Conservation (phyloP, 2,797 vertebrate genomes). For the Amniataba percoides region DNA sequence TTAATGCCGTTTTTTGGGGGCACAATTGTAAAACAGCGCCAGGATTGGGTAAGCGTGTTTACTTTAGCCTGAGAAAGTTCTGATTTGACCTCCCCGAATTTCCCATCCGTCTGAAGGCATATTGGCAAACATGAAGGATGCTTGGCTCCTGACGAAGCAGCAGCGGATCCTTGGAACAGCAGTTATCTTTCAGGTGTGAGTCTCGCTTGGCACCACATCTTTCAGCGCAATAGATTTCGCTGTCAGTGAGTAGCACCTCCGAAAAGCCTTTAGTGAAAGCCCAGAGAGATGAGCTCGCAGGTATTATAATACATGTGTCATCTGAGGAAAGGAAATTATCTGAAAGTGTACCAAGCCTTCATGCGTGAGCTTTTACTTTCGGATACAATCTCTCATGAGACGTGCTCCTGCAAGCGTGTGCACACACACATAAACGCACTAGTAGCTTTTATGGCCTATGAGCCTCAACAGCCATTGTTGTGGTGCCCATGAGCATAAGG, state of each 20-base stretch:
- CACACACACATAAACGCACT: not conserved
- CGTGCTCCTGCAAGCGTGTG: not conserved
- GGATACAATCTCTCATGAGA: slow-evolving; percentile 17
- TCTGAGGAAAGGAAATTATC: slow-evolving; percentile 44
- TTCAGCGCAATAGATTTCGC: slow-evolving; percentile 51
- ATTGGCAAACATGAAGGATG: slow-evolving; percentile 19
- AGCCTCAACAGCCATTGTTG: slow-evolving; percentile 12
- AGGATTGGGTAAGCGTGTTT: not conserved
- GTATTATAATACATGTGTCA: slow-evolving; percentile 49
- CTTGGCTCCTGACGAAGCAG: slow-evolving; percentile 41
- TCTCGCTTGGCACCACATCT: slow-evolving; percentile 56
- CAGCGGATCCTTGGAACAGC: slow-evolving; percentile 36
- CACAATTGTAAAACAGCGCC: slow-evolving; percentile 2
- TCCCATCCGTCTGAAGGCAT: not conserved
- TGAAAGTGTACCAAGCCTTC: slow-evolving; percentile 27
- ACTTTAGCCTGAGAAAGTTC: slow-evolving; percentile 7
- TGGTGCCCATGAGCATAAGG: slow-evolving; percentile 15
- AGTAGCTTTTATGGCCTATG: slow-evolving; percentile 2
- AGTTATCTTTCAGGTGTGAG: slow-evolving; percentile 59
- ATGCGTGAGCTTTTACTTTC: slow-evolving; percentile 32
- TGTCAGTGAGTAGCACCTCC: slow-evolving; percentile 41
- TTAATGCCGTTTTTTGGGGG: slow-evolving; percentile 19
- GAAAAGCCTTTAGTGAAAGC: slow-evolving; percentile 53
- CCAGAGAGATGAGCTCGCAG: slow-evolving; percentile 33
- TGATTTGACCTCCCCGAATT: not conserved